phyloP scores from a whole-genome alignment of 2,797 vertebrate genomes.

The Melanotaenia boesemani region DNA sequence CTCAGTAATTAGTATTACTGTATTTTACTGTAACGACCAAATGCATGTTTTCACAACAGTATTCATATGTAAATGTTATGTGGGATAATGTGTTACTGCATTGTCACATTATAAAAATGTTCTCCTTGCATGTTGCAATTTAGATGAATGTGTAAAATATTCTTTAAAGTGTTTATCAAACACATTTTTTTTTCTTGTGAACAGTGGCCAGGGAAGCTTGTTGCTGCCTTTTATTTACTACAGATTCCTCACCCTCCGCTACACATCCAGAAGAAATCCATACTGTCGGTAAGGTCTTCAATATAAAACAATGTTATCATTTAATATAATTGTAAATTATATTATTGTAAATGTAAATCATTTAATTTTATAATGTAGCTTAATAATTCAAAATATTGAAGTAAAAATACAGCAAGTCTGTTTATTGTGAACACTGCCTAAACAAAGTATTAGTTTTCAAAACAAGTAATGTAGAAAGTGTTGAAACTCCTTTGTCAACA shows the following conservation, averaged over 20 bases:
- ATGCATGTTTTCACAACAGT: background rate
- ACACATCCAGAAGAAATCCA: conserved; percentile 96
- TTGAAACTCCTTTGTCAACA: background rate
- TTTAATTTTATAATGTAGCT: background rate
- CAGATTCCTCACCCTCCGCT: conserved; percentile 96
- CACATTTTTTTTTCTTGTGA: conserved; percentile 42
- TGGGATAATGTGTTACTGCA: background rate
- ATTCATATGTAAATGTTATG: background rate
- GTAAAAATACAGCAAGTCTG: background rate
- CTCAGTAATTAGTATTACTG: background rate
- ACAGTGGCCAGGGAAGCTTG: conserved; percentile 96
- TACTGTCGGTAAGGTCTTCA: conserved; percentile 92
- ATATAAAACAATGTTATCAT: background rate
- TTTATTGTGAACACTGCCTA: background rate
- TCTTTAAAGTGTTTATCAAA: background rate
- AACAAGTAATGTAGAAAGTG: background rate
- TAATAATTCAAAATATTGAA: background rate
- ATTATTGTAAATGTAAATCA: no score
- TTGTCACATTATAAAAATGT: background rate
- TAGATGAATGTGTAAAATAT: background rate
- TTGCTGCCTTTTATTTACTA: conserved; percentile 99
- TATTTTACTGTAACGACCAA: background rate
- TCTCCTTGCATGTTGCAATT: background rate
- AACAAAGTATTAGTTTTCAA: background rate
- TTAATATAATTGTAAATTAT: no score